These are phyloP conservation scores for Pungitius pungitius DNA, from an alignment of 2,113 vertebrate species.

Conservation along the genomic window DNA sequence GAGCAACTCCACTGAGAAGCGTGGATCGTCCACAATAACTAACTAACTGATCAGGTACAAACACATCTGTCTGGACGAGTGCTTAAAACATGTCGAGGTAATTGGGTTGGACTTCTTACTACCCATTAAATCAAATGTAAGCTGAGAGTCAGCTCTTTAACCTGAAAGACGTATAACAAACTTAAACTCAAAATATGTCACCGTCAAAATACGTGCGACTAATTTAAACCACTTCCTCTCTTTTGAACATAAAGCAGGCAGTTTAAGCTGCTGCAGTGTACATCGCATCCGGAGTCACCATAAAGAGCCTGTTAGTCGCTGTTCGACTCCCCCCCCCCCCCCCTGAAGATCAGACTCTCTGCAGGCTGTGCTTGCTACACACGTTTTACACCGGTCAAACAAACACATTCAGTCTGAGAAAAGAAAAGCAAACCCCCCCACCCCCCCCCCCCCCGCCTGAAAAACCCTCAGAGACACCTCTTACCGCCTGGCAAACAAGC, in stretches of 20 bases:
- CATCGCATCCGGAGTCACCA: too few relatives aligned
- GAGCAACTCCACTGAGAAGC: slow-evolving; percentile 1
- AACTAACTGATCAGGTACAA: too few relatives aligned
- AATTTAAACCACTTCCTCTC: slow-evolving; percentile 9
- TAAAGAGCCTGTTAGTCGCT: slow-evolving; percentile 53
- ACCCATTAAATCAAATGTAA: too few relatives aligned
- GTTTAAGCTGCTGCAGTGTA: slow-evolving; percentile 32
- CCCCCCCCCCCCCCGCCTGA: too few relatives aligned
- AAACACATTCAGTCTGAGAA: slow-evolving; percentile 19
- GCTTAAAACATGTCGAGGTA: too few relatives aligned
- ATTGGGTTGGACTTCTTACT: neutral
- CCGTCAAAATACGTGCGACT: slow-evolving; percentile 2
- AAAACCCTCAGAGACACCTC: slow-evolving; percentile 13
- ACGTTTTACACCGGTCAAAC: slow-evolving; percentile 8
- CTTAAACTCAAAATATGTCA: too few relatives aligned
- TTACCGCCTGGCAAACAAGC: slow-evolving; percentile 41
- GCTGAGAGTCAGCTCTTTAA: too few relatives aligned
- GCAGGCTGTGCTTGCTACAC: slow-evolving; percentile 28
- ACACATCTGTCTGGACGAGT: too few relatives aligned
- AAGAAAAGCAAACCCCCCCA: slow-evolving; percentile 1
- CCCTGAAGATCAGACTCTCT: slow-evolving; percentile 21
- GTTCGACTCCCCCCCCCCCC: slow-evolving; percentile 23
- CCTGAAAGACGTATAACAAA: too few relatives aligned
- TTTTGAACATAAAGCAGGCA: slow-evolving; percentile 30
- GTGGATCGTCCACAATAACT: slow-evolving; percentile 8